Base-by-base conservation (phyloP, 2,797 vertebrate species). In the Molossus molossus region DNA sequence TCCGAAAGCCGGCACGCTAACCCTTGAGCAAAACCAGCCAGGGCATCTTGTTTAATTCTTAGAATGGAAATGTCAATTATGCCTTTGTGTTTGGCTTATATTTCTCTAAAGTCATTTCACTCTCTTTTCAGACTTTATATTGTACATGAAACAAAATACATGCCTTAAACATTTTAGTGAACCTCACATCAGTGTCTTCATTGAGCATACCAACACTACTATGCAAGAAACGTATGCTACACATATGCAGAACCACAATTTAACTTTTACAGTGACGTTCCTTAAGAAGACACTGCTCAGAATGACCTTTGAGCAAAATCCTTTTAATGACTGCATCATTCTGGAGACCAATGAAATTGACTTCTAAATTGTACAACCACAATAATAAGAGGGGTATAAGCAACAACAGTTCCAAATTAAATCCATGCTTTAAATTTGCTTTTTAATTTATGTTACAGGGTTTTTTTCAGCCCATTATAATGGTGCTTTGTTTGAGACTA, bases 401-500 rank as follows among this genome's bases (percentile, higher is more conserved):
- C 9, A 37, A 83, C 12, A 57, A 67, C 55, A 21, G 8, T 81
- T 69, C 33, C 60, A 73, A 81, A 87, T 89, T 89, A 60, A 95
- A 33, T 13, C 21, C 17, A 33, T 50, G 50, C 11, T 80, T 92
- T 90, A 60, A 86, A 75, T 79, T 86, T 65, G 14, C 69, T 62
- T 80, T 90, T 80, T 62, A 75, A 67, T 80, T 96, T 91, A 89
- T 85, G 72, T 94, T 77, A 29, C 69, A 91, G 50, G 70, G 27
- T 92, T 77, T 94, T 67, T 33, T n/a, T 8, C 23, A 55, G 48
- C 11, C 12, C n/a, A 79, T 62, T 76, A 29, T 57, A 45, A 79
- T 17, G 69, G 18, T 60, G 25, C 45, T 95, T 94, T 93, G 48
- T 80, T 96, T 90, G 73, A 90, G 27, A 69, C 9, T 50, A 85